Evolutionary conservation across 35 echinoderm and acorn worm species (phyloP).

Genomic region (Lytechinus pictus): DNA sequence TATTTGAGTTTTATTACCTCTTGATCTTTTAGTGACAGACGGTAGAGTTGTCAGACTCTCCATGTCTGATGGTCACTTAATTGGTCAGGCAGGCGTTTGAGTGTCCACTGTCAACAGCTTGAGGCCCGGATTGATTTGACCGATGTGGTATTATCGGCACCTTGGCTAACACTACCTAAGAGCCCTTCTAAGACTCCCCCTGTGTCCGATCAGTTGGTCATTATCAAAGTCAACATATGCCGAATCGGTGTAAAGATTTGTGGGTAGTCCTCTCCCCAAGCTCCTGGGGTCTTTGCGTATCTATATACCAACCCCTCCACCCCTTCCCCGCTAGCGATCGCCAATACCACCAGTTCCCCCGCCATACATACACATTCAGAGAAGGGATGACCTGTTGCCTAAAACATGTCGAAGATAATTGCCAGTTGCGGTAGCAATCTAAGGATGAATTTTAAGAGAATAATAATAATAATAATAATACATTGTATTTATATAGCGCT

Average conservation of each 20-base stretch:
- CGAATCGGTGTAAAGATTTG: not conserved
- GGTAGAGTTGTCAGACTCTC: not conserved
- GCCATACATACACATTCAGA: too few species aligned
- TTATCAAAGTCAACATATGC: constrained; percentile 12
- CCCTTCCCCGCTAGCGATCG: too few species aligned
- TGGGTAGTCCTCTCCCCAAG: not conserved
- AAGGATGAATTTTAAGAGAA: too few species aligned
- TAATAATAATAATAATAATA: too few species aligned
- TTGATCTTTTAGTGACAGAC: not conserved
- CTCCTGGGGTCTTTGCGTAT: not conserved
- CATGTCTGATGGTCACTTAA: not conserved
- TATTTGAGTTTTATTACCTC: not conserved
- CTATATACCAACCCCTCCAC: not conserved
- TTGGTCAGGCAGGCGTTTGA: not conserved
- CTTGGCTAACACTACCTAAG: not conserved
- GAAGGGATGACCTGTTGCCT: too few species aligned
- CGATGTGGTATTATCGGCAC: not conserved
- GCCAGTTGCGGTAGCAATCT: too few species aligned
- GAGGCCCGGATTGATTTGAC: not conserved
- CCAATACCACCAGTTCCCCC: not conserved
- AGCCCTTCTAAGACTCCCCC: not conserved
- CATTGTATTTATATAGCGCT: too few species aligned
- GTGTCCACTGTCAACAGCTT: not conserved
- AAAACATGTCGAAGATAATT: too few species aligned
- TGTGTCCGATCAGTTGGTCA: not conserved